These are phyloP conservation scores for Vulpes vulpes DNA, from an alignment of 2,113 vertebrate species.

Conservation along the genomic window DNA sequence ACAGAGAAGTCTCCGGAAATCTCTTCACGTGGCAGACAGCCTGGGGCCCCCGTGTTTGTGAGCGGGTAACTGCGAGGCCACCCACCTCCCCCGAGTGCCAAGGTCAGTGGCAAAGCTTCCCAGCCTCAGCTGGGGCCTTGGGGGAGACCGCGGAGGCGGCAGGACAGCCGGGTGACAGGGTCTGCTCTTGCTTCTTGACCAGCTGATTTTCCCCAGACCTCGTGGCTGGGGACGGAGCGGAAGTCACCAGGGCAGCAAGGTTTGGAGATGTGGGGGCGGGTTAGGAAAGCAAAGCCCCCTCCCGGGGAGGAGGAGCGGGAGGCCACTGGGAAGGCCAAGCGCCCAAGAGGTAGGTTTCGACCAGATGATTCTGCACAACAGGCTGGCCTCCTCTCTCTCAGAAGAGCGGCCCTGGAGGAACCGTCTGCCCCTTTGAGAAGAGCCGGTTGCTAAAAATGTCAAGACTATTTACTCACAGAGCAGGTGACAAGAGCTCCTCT, in stretches of 20 bases:
- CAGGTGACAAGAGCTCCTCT: background rate
- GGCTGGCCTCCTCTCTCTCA: background rate
- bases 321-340: rapidly evolving
- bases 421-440: background rate
- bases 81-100: background rate
- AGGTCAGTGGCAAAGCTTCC: background rate
- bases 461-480: background rate
- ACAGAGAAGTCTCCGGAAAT: slow-evolving; percentile 28
- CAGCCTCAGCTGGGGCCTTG: background rate
- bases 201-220: background rate
- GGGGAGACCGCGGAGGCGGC: rapidly evolving
- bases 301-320: rapidly evolving
- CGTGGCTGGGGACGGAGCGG: rapidly evolving
- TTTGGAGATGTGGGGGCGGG: no score
- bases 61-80: rapidly evolving
- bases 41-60: background rate
- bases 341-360: background rate
- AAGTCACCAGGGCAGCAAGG: background rate
- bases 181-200: background rate
- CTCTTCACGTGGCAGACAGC: background rate
- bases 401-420: background rate
- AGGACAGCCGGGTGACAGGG: rapidly evolving
- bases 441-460: slow-evolving; percentile 43
- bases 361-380: background rate
- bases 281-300: background rate